Base-by-base conservation (phyloP, 2,113 vertebrate species). In the Gnathonemus longibarbis region DNA sequence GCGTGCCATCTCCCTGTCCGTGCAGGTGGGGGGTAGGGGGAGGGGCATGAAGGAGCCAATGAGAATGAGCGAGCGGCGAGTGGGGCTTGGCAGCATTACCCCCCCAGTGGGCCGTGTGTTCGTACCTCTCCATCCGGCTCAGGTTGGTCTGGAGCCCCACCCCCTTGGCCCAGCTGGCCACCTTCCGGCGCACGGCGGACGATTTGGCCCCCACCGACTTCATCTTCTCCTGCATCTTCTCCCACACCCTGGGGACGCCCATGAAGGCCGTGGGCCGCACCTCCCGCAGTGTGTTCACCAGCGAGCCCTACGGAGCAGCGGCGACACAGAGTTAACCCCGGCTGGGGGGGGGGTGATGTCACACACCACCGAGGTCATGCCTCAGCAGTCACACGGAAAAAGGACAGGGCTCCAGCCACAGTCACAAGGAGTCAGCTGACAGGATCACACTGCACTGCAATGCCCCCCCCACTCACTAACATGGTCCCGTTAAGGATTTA, bases 191-290 rank as follows among this genome's bases (percentile, higher is more conserved):
- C 52, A 99, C 52, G 0, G 94, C 84, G 0, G 97, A 97, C 0
- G 96, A 97, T 89, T 96, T 98, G n/a, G 95, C 92, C 0, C 95
- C 94, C 0, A 93, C 21, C 0, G 96, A 94, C 92, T 96, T 98
- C 95, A 99, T 97, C 89, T 94, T 98, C 90, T 98, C 98, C 62
- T 98, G 97, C 94, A 99, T 98, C 95, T 99, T 99, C 91, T 99
- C 98, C 98, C 98, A 99, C 62, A 99, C 96, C 0, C 96, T 97
- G 0, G 98, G 98, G 45, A 99, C 97, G 2, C 97, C 98, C 95
- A 99, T 31, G 91, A 99, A 99, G 2, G 93, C 93, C 0, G 98
- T 99, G 10, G 98, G 98, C 39, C 95, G 97, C 83, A 97, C 97
- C 17, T 99, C 97, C 91, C 94, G 94, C 92, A 99, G 53, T 0